Conservation (phyloP, 2,888 invertebrate species). For the Notocelia uddmanniana region DNA sequence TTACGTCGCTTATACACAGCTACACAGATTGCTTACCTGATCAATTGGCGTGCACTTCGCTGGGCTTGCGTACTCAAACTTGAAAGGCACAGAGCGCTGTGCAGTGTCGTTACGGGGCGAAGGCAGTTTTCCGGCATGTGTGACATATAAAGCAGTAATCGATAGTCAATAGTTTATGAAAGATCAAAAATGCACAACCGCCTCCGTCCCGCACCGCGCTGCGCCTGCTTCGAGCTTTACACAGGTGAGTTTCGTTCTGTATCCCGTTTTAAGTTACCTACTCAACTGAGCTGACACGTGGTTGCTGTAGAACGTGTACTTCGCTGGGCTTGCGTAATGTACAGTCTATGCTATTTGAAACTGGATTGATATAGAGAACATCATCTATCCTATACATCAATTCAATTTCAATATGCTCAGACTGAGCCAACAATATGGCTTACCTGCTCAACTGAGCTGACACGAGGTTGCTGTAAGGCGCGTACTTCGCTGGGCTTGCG, state of each 20-base stretch:
- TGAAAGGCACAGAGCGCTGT: no score
- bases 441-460: constrained; percentile 95
- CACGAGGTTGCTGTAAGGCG: constrained; percentile 95
- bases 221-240: no score
- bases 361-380: constrained; percentile 96
- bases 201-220: no score
- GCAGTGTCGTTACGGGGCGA: no score
- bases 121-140: no score
- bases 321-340: constrained; percentile 94
- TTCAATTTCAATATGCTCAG: constrained; percentile 59
- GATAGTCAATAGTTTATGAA: no score
- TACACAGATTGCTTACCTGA: constrained; percentile 86
- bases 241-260: no score
- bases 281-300: constrained; percentile 94
- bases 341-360: no score
- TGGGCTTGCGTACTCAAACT: constrained; percentile 92
- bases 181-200: no score
- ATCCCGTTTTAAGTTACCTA: no score
- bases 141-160: no score
- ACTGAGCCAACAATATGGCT: constrained; percentile 46
- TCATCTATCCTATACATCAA: constrained; percentile 91
- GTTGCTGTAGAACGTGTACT: constrained; percentile 95
- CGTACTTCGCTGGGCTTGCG: constrained; percentile 94
- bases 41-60: constrained; percentile 95
- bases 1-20: constrained; percentile 80